phyloP scores from a whole-genome alignment of 2,113 vertebrate genomes.

The Acinonyx jubatus region DNA sequence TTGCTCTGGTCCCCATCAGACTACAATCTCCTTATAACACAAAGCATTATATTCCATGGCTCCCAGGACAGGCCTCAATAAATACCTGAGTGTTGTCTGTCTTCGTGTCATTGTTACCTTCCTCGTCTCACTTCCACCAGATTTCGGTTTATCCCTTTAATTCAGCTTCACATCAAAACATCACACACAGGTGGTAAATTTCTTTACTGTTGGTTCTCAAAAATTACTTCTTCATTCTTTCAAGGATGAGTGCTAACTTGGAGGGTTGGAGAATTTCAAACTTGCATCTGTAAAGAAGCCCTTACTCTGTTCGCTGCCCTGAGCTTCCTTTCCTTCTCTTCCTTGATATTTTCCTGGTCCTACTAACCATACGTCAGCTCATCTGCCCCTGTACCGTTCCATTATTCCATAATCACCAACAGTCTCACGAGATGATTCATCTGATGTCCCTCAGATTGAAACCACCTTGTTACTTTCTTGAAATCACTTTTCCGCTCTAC shows the following conservation, averaged over 20 bases:
- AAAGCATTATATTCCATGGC: neutral
- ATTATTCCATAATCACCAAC: neutral
- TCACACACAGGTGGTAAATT: neutral
- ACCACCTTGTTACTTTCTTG: neutral
- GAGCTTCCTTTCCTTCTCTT: neutral
- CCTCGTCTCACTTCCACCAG: neutral
- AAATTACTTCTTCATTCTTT: neutral
- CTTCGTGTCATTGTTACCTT: neutral
- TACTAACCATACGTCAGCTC: neutral
- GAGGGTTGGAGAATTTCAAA: neutral
- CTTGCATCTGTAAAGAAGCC: neutral
- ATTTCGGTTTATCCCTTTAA: neutral
- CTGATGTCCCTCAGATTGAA: neutral
- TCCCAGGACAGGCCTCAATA: neutral
- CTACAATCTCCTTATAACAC: neutral
- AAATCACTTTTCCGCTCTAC: neutral
- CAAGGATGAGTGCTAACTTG: neutral
- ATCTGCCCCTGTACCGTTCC: neutral
- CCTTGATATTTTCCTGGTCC: neutral
- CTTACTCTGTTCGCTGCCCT: neutral
- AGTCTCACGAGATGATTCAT: neutral
- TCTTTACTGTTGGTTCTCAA: neutral
- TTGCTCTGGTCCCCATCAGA: neutral
- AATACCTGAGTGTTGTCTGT: neutral
- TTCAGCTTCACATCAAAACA: neutral